Percentiles rank a stretch among this genome's conserved stretches.
Conservation (phyloP, 1,140 invertebrate genomes). For the Stenopsyche tienmushanensis region DNA sequence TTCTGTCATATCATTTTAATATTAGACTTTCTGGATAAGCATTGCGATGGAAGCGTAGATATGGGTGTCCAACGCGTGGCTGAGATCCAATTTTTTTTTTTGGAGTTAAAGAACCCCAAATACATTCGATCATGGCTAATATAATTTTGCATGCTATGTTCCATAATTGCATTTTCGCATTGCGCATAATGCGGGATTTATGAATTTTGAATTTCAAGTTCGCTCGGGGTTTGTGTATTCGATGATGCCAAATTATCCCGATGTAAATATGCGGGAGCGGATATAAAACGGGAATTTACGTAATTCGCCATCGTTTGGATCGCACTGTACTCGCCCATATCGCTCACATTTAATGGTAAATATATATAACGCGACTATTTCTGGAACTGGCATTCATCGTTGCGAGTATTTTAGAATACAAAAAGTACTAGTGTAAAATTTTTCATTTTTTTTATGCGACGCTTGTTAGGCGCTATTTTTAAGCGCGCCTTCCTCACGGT, state of each 20-base stretch:
- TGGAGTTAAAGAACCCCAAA: too few species aligned
- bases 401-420: constrained; percentile 5
- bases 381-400: constrained; percentile 18
- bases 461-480: not conserved
- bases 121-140: too few species aligned
- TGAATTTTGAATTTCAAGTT: not conserved
- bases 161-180: too few species aligned
- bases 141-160: too few species aligned
- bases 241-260: constrained; percentile 1
- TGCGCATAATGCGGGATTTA: not conserved
- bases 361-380: constrained; percentile 22
- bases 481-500: not conserved
- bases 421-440: not conserved
- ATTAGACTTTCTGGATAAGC: too few species aligned
- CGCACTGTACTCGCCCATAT: constrained; percentile 10
- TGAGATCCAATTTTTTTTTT: too few species aligned
- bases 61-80: too few species aligned
- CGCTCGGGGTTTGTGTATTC: constrained; percentile 4
- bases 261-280: not conserved
- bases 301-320: constrained; percentile 3
- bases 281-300: constrained; percentile 15
- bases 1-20: too few species aligned
- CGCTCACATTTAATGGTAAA: too few species aligned
- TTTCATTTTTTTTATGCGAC: too few species aligned
- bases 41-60: too few species aligned